Base-by-base conservation (phyloP, 2,888 invertebrate genomes). In the Operophtera brumata region DNA sequence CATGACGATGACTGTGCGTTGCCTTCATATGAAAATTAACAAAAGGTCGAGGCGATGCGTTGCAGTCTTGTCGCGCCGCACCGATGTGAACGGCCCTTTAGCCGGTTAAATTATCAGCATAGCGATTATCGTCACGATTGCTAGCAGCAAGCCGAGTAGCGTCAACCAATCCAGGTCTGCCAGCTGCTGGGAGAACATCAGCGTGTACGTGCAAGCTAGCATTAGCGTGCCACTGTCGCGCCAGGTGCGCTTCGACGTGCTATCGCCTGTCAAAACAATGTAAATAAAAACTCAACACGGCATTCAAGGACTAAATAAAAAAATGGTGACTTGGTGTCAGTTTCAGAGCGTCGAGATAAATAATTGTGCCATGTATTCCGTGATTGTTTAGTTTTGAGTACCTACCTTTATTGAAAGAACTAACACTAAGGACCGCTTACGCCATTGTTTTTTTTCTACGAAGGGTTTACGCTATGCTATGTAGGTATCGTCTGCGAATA, bases 121-220 rank as follows among this genome's bases (percentile, higher is more conserved):
- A 75, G 93, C 93, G 82, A 94, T 91, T 78, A 95, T 92, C 69
- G 94, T 93, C 78, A 94, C 89, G 72, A 95, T 91, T 77, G 95
- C 95, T 82, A 95, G 91, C 80, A 95, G 84, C 79, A 95, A 91
- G 83, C 94, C 93, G 82, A 95, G 91, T 82, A 94, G 90, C 77
- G 94, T 93, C 86, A 94, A 91, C 86, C 94, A 91, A 88, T 95
- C 95, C 86, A 94, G 84, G 71, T 93, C 93, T 76, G 93, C 93
- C 81, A 95, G 86, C 82, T 93, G 93, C 78, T 93, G 93, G 67
- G 92, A 91, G 82, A 93, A 92, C 92, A 93, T 93, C 90, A 94
- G 78, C 77, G 94, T 93, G 90, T 94, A 94, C 75, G 94, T 92
- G 90, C 94, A 94, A 92, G 94, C 94, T 91, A 95, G 91, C 89